Evolutionary conservation across 2,797 vertebrate genomes (phyloP).

Genomic region (Mastacembelus armatus): DNA sequence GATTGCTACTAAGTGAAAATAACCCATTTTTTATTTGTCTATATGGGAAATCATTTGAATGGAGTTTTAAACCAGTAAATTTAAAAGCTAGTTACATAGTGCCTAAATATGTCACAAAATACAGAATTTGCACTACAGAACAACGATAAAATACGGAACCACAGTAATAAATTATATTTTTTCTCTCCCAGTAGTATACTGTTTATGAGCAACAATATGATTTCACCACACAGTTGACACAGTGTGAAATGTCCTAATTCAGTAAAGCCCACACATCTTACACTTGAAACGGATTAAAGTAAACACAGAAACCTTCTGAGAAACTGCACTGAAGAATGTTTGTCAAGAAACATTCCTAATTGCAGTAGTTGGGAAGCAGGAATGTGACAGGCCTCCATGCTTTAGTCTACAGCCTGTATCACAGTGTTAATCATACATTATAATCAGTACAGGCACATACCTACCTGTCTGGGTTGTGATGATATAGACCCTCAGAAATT

Average conservation of each 20-base stretch:
- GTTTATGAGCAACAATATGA: background rate
- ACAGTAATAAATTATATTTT: background rate
- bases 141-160: background rate
- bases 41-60: too few species aligned
- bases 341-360: slow-evolving; percentile 48
- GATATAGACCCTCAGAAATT: background rate
- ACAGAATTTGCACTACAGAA: background rate
- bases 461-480: slow-evolving; percentile 44
- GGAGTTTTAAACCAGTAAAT: too few species aligned
- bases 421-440: slow-evolving; percentile 38
- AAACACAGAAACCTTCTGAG: slow-evolving; percentile 30
- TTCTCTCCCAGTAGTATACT: background rate
- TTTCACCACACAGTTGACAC: slow-evolving; percentile 27
- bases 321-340: slow-evolving; percentile 30
- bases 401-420: slow-evolving; percentile 28
- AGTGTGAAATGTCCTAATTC: slow-evolving; percentile 28
- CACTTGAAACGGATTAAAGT: slow-evolving; percentile 57
- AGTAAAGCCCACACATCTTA: too few species aligned
- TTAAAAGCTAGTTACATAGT: too few species aligned
- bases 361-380: slow-evolving; percentile 40
- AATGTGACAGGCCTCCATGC: slow-evolving; percentile 56
- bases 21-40: too few species aligned
- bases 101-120: background rate
- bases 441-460: slow-evolving; percentile 49
- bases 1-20: too few species aligned